Base-by-base conservation (phyloP, 2,797 vertebrate species). In the Chelmon rostratus region DNA sequence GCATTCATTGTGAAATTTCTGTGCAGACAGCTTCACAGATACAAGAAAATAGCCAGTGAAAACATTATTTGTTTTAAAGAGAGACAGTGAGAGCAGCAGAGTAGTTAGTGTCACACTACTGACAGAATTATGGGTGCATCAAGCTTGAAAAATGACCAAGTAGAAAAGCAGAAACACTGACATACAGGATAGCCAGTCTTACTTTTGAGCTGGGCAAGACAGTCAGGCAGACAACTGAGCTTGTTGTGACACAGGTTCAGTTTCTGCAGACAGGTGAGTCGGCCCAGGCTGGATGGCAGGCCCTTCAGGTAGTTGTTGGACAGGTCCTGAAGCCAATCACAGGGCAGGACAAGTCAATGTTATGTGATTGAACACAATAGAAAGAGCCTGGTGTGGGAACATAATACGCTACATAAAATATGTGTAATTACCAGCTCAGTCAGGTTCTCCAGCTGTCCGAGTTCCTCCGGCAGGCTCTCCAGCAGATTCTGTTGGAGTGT, bases 401-500 rank as follows among this genome's bases (percentile, higher is more conserved):
- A 5, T 42, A 16, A 46, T 4, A 38, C 1, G 38, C 13, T 11
- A 16, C 49, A 52, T 10, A 11, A 4, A 25, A 31, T 25, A 19
- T 31, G 44, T 58, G 40, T 63, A 19, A 15, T 84, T 90, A 94
- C 93, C 90, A 94, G 84, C 57, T 93, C 90, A 0, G 79, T 89
- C 19, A 94, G 89, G 25, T 74, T 88, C 44, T 81, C 53, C 8
- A 98, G 94, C 5, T 95, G 94, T 31, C 96, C 96, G 77, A 98
- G 92, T 37, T 94, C 93, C 52, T 95, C 94, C 0, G 97, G 96
- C 28, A 98, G 77, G 25, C 25, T 74, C 11, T 92, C 91, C 57
- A 98, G 85, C 77, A 95, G 91, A 57, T 98, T 98, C 83, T 97
- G 92, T 63, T 97, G 96, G 5, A 97, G 75, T 11, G 95, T 93